Conservation (phyloP, 2,113 vertebrate species). For the Cromileptes altivelis region DNA sequence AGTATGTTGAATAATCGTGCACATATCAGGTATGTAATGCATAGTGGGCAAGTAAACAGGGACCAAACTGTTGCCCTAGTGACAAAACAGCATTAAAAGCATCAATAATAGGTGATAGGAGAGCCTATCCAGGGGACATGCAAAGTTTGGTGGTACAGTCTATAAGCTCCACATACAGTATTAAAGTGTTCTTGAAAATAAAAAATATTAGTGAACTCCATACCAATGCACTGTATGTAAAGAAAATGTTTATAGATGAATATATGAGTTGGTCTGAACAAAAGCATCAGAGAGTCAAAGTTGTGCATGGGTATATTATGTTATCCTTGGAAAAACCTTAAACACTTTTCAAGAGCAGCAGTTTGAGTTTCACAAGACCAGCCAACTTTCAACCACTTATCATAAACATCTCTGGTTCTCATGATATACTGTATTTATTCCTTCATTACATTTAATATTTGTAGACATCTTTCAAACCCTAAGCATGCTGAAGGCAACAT, state of each 20-base stretch:
- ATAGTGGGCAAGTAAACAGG: no score
- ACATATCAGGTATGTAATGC: no score
- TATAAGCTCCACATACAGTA: background rate
- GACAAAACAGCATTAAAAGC: no score
- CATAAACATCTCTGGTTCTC: slow-evolving; percentile 16
- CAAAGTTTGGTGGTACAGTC: background rate
- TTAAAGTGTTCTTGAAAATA: background rate
- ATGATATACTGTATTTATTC: slow-evolving; percentile 19
- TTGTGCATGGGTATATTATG: background rate
- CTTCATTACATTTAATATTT: background rate
- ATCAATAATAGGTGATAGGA: background rate
- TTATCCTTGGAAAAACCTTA: background rate
- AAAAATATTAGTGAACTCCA: background rate
- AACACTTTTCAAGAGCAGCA: background rate
- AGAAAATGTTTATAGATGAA: background rate
- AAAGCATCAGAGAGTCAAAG: background rate
- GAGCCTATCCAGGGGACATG: background rate
- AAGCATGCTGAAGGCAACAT: slow-evolving; percentile 12
- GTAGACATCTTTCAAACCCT: slow-evolving; percentile 1
- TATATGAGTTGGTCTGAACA: background rate
- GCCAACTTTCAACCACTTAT: background rate
- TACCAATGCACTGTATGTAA: background rate
- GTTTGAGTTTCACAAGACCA: slow-evolving; percentile 1
- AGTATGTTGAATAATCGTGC: no score
- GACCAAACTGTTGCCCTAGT: no score